A percentile compares a stretch with the other conserved stretches of the same genome.
Conservation (phyloP, 2,797 vertebrate genomes). For the Pseudocheirus occidentalis region DNA sequence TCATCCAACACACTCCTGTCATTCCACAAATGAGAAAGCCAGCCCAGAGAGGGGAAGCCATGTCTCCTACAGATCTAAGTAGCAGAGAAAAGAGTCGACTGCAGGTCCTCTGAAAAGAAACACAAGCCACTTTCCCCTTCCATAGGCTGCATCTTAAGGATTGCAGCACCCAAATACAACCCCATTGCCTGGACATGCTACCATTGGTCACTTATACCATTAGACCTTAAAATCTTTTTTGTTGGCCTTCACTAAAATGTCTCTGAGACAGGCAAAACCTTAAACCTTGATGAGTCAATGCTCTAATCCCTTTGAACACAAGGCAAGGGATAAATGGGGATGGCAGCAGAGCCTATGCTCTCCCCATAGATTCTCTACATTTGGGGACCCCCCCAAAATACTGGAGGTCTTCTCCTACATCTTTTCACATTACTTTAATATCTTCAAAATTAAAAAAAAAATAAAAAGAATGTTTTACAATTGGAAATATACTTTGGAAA, state of each 20-base stretch:
- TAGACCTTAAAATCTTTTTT: not conserved
- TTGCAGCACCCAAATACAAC: not conserved
- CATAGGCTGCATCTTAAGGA: not conserved
- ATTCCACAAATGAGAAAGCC: not conserved
- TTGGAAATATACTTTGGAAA: not conserved
- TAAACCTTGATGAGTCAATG: not conserved
- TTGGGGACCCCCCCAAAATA: not conserved
- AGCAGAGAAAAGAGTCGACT: not conserved
- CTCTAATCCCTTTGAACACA: not conserved
- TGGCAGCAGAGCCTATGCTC: not conserved
- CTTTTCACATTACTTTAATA: not conserved
- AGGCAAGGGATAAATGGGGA: not conserved
- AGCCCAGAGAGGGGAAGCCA: not conserved
- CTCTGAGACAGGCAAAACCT: not conserved
- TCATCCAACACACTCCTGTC: not conserved
- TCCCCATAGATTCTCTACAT: not conserved
- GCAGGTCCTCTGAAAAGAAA: not conserved
- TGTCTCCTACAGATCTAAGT: not conserved
- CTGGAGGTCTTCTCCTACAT: not conserved
- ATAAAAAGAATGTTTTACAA: not conserved
- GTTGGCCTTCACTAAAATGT: not conserved
- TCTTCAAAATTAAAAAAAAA: not conserved
- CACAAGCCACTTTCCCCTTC: not conserved
- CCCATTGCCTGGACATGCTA: not conserved
- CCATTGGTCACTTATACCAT: not conserved